Evolutionary conservation across 1,140 invertebrate genomes (phyloP).

Genomic region (Xylocopa sonorina): DNA sequence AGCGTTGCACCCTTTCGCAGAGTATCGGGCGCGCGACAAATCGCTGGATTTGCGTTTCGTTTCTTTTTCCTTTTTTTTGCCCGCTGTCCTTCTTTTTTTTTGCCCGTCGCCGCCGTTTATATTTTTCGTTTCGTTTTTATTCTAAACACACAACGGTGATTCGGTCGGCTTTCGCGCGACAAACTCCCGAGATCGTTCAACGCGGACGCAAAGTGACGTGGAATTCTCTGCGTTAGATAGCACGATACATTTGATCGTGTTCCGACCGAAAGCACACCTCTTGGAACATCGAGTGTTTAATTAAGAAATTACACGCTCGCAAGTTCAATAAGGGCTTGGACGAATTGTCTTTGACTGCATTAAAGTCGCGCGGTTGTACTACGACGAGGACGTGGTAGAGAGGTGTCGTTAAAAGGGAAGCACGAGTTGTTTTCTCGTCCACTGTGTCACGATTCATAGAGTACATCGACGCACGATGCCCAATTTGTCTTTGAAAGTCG

Average conservation of each 20-base stretch:
- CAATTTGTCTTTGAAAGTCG: conserved; percentile 17
- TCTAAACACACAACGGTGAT: not conserved
- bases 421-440: not conserved
- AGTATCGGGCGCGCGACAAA: conserved; percentile 11
- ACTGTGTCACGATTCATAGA: not conserved
- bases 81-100: not conserved
- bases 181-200: not conserved
- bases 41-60: conserved; percentile 2
- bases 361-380: not conserved
- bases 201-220: not conserved
- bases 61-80: not conserved
- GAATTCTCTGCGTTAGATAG: too few species aligned
- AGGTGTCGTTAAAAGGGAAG: conserved; percentile 12
- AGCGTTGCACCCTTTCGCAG: conserved; percentile 27
- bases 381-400: too few species aligned
- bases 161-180: not conserved
- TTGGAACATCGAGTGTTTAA: too few species aligned
- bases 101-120: too few species aligned
- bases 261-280: too few species aligned
- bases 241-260: too few species aligned
- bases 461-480: not conserved
- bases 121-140: not conserved
- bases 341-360: too few species aligned
- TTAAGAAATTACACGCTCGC: too few species aligned
- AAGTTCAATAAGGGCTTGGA: too few species aligned